Evolutionary conservation across 1,140 invertebrate genomes (phyloP).

Genomic region (Drosophila ercepeae): DNA sequence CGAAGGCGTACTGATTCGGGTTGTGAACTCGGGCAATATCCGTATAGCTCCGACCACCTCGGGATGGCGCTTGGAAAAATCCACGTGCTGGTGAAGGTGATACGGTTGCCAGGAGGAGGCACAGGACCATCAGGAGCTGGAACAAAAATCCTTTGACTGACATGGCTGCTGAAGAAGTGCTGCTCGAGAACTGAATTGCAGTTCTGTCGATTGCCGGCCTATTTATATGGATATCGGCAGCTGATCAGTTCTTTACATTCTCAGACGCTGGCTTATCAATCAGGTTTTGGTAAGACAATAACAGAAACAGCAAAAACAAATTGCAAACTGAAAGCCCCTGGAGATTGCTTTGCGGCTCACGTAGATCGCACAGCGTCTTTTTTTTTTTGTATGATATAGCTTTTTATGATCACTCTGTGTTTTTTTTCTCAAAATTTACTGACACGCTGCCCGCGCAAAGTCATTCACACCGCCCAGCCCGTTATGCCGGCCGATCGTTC

Average conservation of each 20-base stretch:
- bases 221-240: conserved; percentile 39
- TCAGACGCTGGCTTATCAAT: conserved; percentile 54
- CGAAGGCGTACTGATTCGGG: conserved; percentile 68
- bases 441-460: conserved; percentile 49
- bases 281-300: conserved; percentile 53
- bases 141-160: conserved; percentile 35
- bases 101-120: conserved; percentile 7
- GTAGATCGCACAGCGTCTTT: conserved; percentile 38
- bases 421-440: conserved; percentile 50
- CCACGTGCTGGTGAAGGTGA: conserved; percentile 22
- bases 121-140: conserved; percentile 32
- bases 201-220: conserved; percentile 13
- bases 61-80: conserved; percentile 14
- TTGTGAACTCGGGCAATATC: conserved; percentile 74
- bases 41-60: conserved; percentile 66
- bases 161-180: conserved; percentile 43
- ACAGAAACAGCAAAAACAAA: conserved; percentile 1
- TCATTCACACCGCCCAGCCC: conserved; percentile 59
- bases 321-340: conserved; percentile 10
- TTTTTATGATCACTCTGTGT: conserved; percentile 47
- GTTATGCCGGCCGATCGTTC: conserved; percentile 26
- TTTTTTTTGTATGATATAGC: conserved; percentile 21
- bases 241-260: conserved; percentile 39
- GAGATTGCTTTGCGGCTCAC: conserved; percentile 51
- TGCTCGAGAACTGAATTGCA: conserved; percentile 50